Evolutionary conservation across 2,113 vertebrate species (phyloP).

Genomic region (Prunella fulvescens): DNA sequence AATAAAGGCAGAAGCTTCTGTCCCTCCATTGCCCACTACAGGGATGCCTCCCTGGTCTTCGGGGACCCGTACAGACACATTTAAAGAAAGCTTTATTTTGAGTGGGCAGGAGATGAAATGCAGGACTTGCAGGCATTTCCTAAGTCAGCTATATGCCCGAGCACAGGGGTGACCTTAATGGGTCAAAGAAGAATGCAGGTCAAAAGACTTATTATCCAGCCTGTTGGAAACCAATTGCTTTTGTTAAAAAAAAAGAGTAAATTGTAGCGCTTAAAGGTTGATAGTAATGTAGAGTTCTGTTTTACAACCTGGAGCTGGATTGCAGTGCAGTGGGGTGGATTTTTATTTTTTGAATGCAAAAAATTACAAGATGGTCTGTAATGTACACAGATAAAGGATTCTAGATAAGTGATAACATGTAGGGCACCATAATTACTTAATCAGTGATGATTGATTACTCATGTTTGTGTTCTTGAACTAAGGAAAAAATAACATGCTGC

Average conservation of each 20-base stretch:
- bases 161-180: conserved; percentile 82
- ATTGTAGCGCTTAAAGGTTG: conserved; percentile 69
- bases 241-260: conserved; percentile 78
- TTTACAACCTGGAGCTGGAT: conserved; percentile 54
- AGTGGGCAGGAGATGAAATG: conserved; percentile 86
- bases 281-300: conserved; percentile 62
- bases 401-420: conserved; percentile 62
- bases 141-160: conserved; percentile 81
- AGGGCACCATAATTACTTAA: conserved; percentile 76
- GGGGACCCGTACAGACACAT: conserved; percentile 87
- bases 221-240: conserved; percentile 94
- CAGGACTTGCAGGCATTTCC: conserved; percentile 85
- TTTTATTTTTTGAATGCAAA: not conserved
- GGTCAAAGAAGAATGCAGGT: conserved; percentile 91
- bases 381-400: conserved; percentile 54
- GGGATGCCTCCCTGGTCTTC: conserved; percentile 88
- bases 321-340: not conserved
- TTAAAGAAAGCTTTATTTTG: conserved; percentile 97
- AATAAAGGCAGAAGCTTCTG: conserved; percentile 98
- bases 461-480: conserved; percentile 73
- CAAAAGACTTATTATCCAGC: conserved; percentile 97
- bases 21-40: conserved; percentile 92
- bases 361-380: not conserved
- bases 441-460: conserved; percentile 77
- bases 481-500: conserved; percentile 70